Base-by-base conservation (phyloP, 2,888 invertebrate species). In the Cybosia mesomella region DNA sequence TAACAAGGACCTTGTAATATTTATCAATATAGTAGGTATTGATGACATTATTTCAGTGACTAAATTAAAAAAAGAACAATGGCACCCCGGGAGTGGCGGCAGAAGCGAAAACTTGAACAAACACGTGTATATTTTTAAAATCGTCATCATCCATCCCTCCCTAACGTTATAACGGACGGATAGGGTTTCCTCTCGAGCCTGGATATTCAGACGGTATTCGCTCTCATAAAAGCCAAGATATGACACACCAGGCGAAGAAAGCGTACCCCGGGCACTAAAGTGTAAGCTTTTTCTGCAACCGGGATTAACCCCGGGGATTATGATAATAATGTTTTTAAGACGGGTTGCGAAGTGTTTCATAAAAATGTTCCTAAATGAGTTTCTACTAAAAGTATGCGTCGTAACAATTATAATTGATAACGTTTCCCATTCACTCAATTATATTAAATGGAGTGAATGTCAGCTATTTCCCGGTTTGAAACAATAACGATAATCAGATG, bases 361-460 rank as follows among this genome's bases (percentile, higher is more conserved):
- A 79, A 72, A 78, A 80, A 77, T 73, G 75, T 11, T 55, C 21
- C 76, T 79, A 81, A 80, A 81, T 68, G 75, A 73, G 77, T 79
- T 80, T 85, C 83, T 85, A 83, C 81, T 85, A 83, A 83, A 85
- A 80, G 83, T 83, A 83, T 82, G 81, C 79, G 73, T 81, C 86
- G 86, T 84, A 89, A 88, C 91, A 87, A 89, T 90, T 89, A 91
- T 91, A 92, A 92, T 90, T 92, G 92, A 92, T 92, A 92, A 90
- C 87, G 88, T 89, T 92, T 92, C 93, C 91, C 92, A 90, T 90
- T 92, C 90, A 86, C 90, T 91, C 91, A 93, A 93, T 94, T 93
- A 91, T 91, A 91, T 89, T 89, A 92, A 94, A 92, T 93, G 90
- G 89, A 92, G 93, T 92, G 92, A 94, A 91, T 87, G 92, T 86